Evolutionary conservation across 2,888 invertebrate species (phyloP), one percentile per base, ranked within the genome.

Genomic region (Galerucella pusilla): DNA sequence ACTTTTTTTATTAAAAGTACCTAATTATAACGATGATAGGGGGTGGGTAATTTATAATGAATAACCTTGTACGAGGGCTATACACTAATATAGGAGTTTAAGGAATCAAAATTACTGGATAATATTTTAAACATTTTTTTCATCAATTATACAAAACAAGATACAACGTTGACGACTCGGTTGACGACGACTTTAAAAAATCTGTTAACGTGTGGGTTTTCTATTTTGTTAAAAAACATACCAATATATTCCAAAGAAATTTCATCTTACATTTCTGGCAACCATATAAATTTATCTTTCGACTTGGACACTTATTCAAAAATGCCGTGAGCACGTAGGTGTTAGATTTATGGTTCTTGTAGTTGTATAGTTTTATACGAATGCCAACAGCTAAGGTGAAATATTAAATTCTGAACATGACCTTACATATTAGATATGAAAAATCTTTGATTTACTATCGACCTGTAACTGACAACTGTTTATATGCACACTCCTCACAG

Each of bases 381-480:
- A 81, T 84, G 83, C 83, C 83, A 84, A 84, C 84, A 82, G 83
- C 81, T 80, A 76, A 80, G 79, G 83, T 83, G 83, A 84, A 84
- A 84, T 84, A 84, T 84, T 83, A 81, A 83, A 81, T 83, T 82
- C 82, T 80, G 81, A 81, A 83, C 81, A 83, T 83, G 81, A 83
- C 83, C 83, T 81, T 83, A 81, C 81, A 71, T 78, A 79, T 79
- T 76, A 78, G 71, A 79, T 71, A 72, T 77, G 77, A 79, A 78
- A 78, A 75, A 78, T 79, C 70, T 73, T 74, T 77, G 77, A 79
- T 79, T 77, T 79, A 78, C 69, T 77, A 78, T 77, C 76, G 77
- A 79, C 78, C 78, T 69, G 77, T 67, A 61, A 73, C 67, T 73
- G 75, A 75, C 75, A 73, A 75, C 66, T 67, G 67, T 70, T 73